Evolutionary conservation across 2,113 vertebrate species (phyloP).

Genomic region (Phoenicopterus ruber): DNA sequence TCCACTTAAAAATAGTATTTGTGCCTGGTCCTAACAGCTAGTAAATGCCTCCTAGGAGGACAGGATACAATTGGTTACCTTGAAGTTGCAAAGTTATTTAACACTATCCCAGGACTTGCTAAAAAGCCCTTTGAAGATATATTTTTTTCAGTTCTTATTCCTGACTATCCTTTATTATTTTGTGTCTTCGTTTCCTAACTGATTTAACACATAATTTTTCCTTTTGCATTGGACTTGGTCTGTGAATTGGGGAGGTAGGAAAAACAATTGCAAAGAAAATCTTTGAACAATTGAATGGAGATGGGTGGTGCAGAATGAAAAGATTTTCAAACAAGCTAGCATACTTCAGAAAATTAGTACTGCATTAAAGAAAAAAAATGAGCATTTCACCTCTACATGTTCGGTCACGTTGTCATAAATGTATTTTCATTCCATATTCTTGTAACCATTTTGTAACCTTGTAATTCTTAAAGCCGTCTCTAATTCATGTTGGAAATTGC

Average conservation of each 20-base stretch:
- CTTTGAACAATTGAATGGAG: background rate
- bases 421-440: background rate
- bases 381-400: accelerated
- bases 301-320: background rate
- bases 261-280: background rate
- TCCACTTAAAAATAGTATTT: background rate
- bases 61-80: background rate
- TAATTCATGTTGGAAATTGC: background rate
- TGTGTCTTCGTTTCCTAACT: background rate
- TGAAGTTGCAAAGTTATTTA: background rate
- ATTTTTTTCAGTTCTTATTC: background rate
- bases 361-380: background rate
- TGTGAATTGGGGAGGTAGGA: background rate
- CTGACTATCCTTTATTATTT: background rate
- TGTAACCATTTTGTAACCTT: background rate
- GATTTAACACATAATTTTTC: background rate
- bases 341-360: background rate
- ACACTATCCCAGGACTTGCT: background rate
- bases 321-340: background rate
- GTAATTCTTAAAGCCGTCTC: background rate
- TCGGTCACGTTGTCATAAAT: background rate
- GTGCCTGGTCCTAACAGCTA: background rate
- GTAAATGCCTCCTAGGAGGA: background rate
- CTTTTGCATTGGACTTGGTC: background rate
- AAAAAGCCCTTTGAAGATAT: background rate